Evolutionary conservation across 23 tunicate species (phyloP).

Genomic region (Styela plicata): DNA sequence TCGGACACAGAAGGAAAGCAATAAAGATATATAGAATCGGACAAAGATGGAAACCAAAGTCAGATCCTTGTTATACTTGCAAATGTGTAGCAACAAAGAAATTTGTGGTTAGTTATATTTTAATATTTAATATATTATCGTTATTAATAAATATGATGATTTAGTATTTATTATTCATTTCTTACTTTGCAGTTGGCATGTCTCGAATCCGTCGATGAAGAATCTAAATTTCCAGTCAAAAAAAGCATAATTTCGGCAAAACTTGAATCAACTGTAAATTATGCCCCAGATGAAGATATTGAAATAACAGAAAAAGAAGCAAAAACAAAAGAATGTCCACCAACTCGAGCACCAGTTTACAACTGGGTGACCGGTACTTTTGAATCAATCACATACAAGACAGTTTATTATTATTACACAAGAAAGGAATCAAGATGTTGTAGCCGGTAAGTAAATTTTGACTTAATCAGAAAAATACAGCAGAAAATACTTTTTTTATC

Average conservation of each 20-base stretch:
- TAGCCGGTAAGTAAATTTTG: slow-evolving; percentile 13
- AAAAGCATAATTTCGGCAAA: neutral
- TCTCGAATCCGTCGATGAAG: neutral
- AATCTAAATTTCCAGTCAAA: neutral
- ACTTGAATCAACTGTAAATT: neutral
- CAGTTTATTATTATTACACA: slow-evolving; percentile 1
- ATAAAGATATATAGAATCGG: neutral
- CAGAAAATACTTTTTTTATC: too few relatives aligned
- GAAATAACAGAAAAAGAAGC: slow-evolving; percentile 4
- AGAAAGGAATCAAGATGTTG: neutral
- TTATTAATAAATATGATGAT: too few relatives aligned
- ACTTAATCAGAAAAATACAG: too few relatives aligned
- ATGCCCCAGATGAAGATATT: neutral
- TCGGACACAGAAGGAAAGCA: neutral
- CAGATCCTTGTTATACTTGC: slow-evolving; percentile 1
- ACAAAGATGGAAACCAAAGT: slow-evolving; percentile 12
- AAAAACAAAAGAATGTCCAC: slow-evolving; percentile 7
- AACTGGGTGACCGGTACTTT: slow-evolving; percentile 20
- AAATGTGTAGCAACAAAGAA: slow-evolving; percentile 5
- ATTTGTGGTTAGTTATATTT: neutral
- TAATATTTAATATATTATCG: too few relatives aligned
- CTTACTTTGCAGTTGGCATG: slow-evolving; percentile 13
- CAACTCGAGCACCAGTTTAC: slow-evolving; percentile 17
- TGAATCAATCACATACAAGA: slow-evolving; percentile 8
- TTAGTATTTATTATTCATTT: too few relatives aligned